Evolutionary conservation across 2,113 vertebrate genomes (phyloP).

Genomic region (Pampusana beccarii): DNA sequence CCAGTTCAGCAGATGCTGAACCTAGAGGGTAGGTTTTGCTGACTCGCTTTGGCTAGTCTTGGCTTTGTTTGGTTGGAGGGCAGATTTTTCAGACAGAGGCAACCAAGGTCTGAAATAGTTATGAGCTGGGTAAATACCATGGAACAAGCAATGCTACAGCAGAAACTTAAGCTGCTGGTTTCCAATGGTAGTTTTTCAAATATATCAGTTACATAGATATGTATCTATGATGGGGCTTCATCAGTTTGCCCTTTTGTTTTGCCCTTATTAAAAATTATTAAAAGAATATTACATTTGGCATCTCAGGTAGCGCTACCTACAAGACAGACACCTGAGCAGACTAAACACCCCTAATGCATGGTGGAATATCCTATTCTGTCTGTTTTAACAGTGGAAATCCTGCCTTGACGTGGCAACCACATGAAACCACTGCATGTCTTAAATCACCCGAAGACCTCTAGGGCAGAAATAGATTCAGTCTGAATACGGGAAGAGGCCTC

Average conservation of each 20-base stretch:
- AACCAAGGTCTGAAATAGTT: background rate
- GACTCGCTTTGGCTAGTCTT: background rate
- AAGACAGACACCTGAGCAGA: background rate
- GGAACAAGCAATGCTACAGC: background rate
- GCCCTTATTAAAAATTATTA: background rate
- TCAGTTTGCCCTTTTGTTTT: background rate
- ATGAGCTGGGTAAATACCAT: background rate
- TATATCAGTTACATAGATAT: background rate
- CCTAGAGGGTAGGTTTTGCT: background rate
- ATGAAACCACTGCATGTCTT: background rate
- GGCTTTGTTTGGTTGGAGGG: background rate
- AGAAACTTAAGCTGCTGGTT: background rate
- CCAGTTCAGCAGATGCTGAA: background rate
- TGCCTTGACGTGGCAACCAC: background rate
- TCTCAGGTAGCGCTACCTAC: background rate
- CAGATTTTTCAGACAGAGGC: background rate
- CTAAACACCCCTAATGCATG: background rate
- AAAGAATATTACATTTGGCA: background rate
- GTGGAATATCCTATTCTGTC: background rate
- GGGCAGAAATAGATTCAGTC: background rate
- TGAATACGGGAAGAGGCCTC: background rate
- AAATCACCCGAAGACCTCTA: constrained; percentile 17
- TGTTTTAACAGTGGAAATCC: constrained; percentile 30
- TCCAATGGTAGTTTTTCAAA: background rate
- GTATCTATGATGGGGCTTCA: background rate